phyloP scores from a whole-genome alignment of 64 coral and sea anemone genomes.

The Stichodactyla mertensii region DNA sequence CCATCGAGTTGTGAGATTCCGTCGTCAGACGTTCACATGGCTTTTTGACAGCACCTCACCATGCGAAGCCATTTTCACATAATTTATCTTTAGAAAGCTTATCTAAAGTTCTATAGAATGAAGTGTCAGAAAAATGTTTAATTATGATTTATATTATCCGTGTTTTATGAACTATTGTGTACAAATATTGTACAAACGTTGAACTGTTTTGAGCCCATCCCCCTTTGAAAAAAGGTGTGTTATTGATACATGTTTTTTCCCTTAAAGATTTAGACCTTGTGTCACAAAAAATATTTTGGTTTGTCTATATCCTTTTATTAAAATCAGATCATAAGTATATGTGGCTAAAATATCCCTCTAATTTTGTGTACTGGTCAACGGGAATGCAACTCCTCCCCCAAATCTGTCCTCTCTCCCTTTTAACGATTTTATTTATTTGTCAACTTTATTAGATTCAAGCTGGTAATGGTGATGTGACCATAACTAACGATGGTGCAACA shows the following conservation, averaged over 20 bases:
- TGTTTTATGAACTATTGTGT: background rate
- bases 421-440: background rate
- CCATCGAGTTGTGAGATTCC: background rate
- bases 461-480: conserved; percentile 96
- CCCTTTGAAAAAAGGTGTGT: background rate
- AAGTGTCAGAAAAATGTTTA: too few relatives aligned
- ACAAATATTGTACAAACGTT: background rate
- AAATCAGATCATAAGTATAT: too few relatives aligned
- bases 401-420: background rate
- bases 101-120: too few relatives aligned
- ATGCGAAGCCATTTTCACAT: too few relatives aligned
- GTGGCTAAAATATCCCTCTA: too few relatives aligned
- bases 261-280: background rate
- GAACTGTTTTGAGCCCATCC: background rate
- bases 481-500: conserved; percentile 98
- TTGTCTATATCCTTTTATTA: too few relatives aligned
- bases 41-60: background rate
- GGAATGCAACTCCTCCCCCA: too few relatives aligned
- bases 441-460: conserved; percentile 67
- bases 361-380: too few relatives aligned
- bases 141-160: too few relatives aligned
- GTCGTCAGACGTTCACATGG: background rate
- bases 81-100: too few relatives aligned
- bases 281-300: too few relatives aligned
- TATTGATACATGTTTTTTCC: background rate